These are phyloP conservation scores for Brachypodius melanocephalos DNA, from an alignment of 2,113 vertebrate genomes.

Conservation along the genomic window DNA sequence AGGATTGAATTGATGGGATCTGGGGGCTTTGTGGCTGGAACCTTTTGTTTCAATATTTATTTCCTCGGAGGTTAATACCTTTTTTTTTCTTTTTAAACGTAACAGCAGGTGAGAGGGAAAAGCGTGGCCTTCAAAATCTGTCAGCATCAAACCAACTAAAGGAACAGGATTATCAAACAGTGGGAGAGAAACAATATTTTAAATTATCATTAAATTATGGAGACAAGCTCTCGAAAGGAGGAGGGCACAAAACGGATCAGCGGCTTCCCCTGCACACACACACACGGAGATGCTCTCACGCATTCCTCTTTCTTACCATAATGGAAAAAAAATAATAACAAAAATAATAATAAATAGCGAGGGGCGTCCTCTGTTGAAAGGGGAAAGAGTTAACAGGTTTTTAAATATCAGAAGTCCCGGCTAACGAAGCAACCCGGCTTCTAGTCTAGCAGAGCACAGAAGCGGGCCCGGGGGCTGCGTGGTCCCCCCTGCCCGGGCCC, in stretches of 20 bases:
- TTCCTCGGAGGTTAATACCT: slow-evolving; percentile 55
- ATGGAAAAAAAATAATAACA: background rate
- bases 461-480: background rate
- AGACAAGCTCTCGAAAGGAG: slow-evolving; percentile 49
- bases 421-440: background rate
- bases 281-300: background rate
- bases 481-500: background rate
- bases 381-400: slow-evolving; percentile 33
- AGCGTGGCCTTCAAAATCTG: slow-evolving; percentile 57
- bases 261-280: background rate
- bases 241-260: slow-evolving; percentile 31
- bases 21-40: slow-evolving; percentile 8
- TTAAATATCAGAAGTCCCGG: background rate
- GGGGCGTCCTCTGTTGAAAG: slow-evolving; percentile 29
- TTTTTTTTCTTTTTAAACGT: slow-evolving; percentile 58
- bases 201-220: slow-evolving; percentile 66
- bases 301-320: background rate
- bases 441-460: background rate
- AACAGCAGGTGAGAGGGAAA: slow-evolving; percentile 65
- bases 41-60: slow-evolving; percentile 71
- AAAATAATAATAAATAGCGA: slow-evolving; percentile 8
- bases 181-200: slow-evolving; percentile 68
- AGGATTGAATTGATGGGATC: slow-evolving; percentile 45
- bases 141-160: slow-evolving; percentile 52
- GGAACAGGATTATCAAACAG: slow-evolving; percentile 64